Base-by-base conservation (phyloP, 2,797 vertebrate species). In the Urosaurus nigricauda region DNA sequence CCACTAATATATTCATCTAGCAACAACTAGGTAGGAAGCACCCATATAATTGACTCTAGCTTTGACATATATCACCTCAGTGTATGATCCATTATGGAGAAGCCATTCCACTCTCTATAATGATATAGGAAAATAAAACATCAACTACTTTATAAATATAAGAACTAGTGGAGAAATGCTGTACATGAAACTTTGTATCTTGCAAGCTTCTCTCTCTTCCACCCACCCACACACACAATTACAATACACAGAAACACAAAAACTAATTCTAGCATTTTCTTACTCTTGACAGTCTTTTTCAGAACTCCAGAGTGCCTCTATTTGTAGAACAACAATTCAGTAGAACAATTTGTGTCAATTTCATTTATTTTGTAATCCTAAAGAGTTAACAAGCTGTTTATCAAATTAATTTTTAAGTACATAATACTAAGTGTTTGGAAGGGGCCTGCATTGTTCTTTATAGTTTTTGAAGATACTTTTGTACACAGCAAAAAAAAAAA, bases 401-500 rank as follows among this genome's bases (percentile, higher is more conserved):
- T 56, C 53, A 2, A 21, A 43, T 7, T 19, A 60, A 13, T 21
- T 37, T 68, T 71, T 75, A 58, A 43, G 63, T 63, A 2, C 29
- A 29, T 2, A 68, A 63, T 2, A 63, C 9, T 32, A 1, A 60
- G 29, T 63, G 29, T 32, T 5, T 40, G 40, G 63, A 21, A 80
- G 79, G 4, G 29, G 13, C 21, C 17, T 51, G 29, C 4, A 16
- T 60, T 19, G 7, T 11, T 68, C 2, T 74, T 51, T n/a, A n/a
- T n/a, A n/a, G 16, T 21, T 77, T 60, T 53, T 8, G 14, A 56
- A 58, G 51, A 71, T 53, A 58, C 32, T 51, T 71, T 40, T 71
- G 29, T n/a, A 86, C 68, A 9, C 6, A 81, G 75, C 47, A 92
- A 93, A 87, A 24, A 0, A 29, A 88, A 83, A 81, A 93, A 90